Evolutionary conservation across 2,113 vertebrate genomes (phyloP).

Genomic region (Damaliscus lunatus): DNA sequence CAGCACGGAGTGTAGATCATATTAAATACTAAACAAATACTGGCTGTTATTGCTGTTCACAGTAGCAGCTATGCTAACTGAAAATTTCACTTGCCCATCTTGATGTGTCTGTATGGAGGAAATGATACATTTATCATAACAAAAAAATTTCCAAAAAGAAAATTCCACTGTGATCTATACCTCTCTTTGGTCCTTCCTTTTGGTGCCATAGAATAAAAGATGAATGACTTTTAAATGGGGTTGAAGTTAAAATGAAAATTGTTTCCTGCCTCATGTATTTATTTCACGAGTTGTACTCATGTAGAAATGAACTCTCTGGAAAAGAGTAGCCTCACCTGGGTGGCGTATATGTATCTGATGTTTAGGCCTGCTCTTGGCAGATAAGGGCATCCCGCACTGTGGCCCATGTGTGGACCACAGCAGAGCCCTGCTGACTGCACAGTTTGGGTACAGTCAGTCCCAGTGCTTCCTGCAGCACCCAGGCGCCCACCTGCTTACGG

Average conservation of each 20-base stretch:
- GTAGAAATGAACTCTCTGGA: neutral
- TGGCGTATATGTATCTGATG: neutral
- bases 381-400: neutral
- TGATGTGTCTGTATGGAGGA: neutral
- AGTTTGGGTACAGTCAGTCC: rapidly evolving
- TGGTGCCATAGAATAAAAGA: neutral
- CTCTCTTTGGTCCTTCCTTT: neutral
- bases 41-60: neutral
- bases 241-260: neutral
- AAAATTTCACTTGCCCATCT: neutral
- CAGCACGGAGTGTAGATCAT: neutral
- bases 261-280: neutral
- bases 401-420: rapidly evolving
- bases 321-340: neutral
- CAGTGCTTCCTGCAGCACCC: rapidly evolving
- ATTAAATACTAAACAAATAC: neutral
- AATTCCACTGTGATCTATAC: neutral
- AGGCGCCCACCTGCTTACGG: neutral
- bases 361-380: neutral
- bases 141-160: neutral
- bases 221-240: neutral
- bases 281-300: neutral
- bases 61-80: neutral
- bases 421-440: too few species aligned
- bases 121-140: neutral